Base-by-base conservation (phyloP, 1,140 invertebrate genomes). In the Chelonus insularis region DNA sequence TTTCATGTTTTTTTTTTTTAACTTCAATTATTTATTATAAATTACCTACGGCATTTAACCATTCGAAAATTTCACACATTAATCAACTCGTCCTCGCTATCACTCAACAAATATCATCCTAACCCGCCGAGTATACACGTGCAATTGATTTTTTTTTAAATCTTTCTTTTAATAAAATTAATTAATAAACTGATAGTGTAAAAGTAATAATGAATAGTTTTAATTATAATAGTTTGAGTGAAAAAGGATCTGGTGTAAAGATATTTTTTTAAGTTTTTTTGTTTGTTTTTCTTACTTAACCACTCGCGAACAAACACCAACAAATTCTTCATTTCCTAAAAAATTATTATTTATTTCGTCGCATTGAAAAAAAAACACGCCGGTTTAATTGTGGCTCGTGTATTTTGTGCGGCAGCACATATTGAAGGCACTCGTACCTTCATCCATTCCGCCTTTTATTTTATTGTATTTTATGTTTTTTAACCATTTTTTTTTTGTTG, bases 401-500 rank as follows among this genome's bases (percentile, higher is more conserved):
- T 34, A 32, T 8, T 48, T 57, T 60, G 60, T 64, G 52, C 60
- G 66, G 64, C 68, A 68, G 67, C 66, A 63, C 63, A 43, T 63
- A n/a, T 29, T 12, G 66, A 67, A 72, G 63, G 63, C 67, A 68
- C 66, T 60, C 47, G 51, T 60, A 55, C 54, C 63, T 64, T 54
- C 45, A 43, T 47, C n/a, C n/a, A n/a, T n/a, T 57, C 11, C 11
- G 2, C 21, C 18, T 57, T n/a, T n/a, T n/a, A n/a, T n/a, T n/a
- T n/a, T n/a, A n/a, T n/a, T n/a, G n/a, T n/a, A n/a, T n/a, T n/a
- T n/a, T n/a, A n/a, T n/a, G n/a, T n/a, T n/a, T n/a, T n/a, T n/a
- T n/a, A n/a, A n/a, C n/a, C n/a, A n/a, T n/a, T n/a, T n/a, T n/a
- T n/a, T n/a, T n/a, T n/a, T n/a, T n/a, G n/a, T n/a, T n/a, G n/a